Percentiles rank a stretch among this genome's conserved stretches.
These are phyloP conservation scores for Diarsia rubi DNA, from an alignment of 2,888 invertebrate species.

Conservation along the genomic window DNA sequence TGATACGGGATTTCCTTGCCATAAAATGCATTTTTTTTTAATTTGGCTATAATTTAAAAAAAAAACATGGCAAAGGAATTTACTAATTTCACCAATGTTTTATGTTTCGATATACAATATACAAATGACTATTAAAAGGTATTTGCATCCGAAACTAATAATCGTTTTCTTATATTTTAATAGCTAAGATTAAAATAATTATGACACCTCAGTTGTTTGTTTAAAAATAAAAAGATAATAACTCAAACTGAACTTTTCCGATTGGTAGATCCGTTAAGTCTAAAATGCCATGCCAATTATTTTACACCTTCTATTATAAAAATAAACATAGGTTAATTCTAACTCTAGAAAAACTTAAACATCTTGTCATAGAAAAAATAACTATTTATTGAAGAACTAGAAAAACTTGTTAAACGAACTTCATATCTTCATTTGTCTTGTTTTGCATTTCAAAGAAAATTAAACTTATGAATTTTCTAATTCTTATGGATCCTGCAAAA, in stretches of 20 bases:
- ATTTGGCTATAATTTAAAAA: neutral
- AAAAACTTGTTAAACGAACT: neutral
- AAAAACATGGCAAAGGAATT: neutral
- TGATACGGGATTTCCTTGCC: neutral
- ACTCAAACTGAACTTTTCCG: slow-evolving; percentile 37
- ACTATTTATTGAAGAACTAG: neutral
- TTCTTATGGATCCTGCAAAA: neutral
- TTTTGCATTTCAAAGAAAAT: neutral
- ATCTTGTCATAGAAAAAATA: slow-evolving; percentile 7
- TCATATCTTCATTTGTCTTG: neutral
- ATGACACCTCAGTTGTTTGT: slow-evolving; percentile 46
- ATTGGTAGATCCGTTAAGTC: slow-evolving; percentile 45
- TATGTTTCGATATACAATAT: neutral
- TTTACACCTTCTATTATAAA: slow-evolving; percentile 30
- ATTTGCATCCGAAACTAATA: neutral
- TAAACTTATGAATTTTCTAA: neutral
- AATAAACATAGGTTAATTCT: slow-evolving; percentile 12
- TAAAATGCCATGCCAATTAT: slow-evolving; percentile 56
- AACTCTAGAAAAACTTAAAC: slow-evolving; percentile 24
- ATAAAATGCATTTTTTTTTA: neutral
- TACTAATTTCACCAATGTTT: neutral
- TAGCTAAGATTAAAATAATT: slow-evolving; percentile 49
- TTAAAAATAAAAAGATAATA: slow-evolving; percentile 45
- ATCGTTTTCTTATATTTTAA: slow-evolving; percentile 17
- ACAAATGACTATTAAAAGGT: neutral